Evolutionary conservation across 1,140 invertebrate genomes (phyloP).

Genomic region (Sycophaga agraensis): DNA sequence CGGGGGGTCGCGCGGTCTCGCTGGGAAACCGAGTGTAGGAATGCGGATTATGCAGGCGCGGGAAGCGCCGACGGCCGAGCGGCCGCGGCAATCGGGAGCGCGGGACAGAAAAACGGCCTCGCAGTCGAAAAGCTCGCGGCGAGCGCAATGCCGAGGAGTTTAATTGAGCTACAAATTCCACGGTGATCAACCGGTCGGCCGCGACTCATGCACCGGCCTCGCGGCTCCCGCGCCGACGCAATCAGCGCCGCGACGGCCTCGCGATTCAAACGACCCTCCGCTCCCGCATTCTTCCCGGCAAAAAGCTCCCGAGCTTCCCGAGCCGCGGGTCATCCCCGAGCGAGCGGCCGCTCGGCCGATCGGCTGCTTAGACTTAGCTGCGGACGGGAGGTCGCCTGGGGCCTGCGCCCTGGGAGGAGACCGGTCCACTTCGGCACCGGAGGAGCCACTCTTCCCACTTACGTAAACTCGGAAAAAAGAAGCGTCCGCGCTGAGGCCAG

Average conservation of each 20-base stretch:
- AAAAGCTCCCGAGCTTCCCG: constrained; percentile 41
- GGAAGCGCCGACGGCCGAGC: background rate
- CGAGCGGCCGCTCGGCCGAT: too few relatives aligned
- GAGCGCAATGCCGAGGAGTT: constrained; percentile 41
- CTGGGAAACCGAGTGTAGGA: constrained; percentile 8
- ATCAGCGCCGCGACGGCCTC: constrained; percentile 39
- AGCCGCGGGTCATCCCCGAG: too few relatives aligned
- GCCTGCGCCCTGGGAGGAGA: too few relatives aligned
- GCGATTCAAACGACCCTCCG: constrained; percentile 55
- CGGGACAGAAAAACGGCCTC: background rate
- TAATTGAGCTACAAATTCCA: constrained; percentile 60
- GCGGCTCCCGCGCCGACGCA: constrained; percentile 38
- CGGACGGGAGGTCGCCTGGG: too few relatives aligned
- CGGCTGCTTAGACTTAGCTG: too few relatives aligned
- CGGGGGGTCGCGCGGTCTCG: background rate
- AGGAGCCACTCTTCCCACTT: too few relatives aligned
- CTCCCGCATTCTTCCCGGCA: constrained; percentile 51
- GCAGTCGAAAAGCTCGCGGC: constrained; percentile 27
- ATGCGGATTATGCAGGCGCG: constrained; percentile 21
- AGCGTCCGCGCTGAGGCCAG: too few relatives aligned
- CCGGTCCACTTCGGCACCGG: too few relatives aligned
- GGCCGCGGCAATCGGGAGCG: background rate
- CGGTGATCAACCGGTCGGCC: constrained; percentile 53
- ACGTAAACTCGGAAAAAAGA: too few relatives aligned
- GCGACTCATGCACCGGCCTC: constrained; percentile 43